A percentile compares a stretch with the other conserved stretches of the same genome.
Conservation (phyloP, 1,140 invertebrate species). For the Temnothorax curvispinosus region DNA sequence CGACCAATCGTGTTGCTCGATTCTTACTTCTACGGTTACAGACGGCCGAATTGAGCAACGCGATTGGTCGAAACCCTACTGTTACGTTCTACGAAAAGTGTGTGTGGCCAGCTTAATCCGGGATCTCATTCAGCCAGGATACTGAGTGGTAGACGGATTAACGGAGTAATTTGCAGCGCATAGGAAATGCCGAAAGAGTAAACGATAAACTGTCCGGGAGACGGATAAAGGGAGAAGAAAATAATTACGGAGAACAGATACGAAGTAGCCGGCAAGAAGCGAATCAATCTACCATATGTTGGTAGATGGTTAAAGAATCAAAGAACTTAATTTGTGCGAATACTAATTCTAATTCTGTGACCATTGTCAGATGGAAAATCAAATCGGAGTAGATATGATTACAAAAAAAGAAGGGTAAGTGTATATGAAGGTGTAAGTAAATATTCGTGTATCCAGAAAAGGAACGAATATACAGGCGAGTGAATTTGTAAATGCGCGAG, state of each 20-base stretch:
- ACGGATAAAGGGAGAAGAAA: background rate
- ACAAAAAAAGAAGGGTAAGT: background rate
- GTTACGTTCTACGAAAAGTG: no score
- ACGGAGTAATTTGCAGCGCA: constrained; percentile 58
- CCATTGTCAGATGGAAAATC: background rate
- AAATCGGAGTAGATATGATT: background rate
- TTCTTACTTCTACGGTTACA: no score
- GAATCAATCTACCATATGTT: background rate
- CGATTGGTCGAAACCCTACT: no score
- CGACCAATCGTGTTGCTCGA: no score
- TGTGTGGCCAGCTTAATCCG: no score
- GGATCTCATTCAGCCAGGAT: constrained; percentile 50
- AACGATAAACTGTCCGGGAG: constrained; percentile 23
- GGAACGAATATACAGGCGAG: no score
- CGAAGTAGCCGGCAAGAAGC: background rate
- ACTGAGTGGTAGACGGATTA: constrained; percentile 48
- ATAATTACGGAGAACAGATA: background rate
- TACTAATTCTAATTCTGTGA: background rate
- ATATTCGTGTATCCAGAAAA: background rate
- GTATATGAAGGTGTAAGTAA: no score
- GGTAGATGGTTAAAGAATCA: background rate
- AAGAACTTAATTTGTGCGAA: background rate
- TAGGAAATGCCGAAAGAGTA: constrained; percentile 35
- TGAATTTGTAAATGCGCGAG: background rate
- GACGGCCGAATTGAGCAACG: no score